Evolutionary conservation across 53 echinoderm and acorn worm species (phyloP).

Genomic region (Paracentrotus lividus): DNA sequence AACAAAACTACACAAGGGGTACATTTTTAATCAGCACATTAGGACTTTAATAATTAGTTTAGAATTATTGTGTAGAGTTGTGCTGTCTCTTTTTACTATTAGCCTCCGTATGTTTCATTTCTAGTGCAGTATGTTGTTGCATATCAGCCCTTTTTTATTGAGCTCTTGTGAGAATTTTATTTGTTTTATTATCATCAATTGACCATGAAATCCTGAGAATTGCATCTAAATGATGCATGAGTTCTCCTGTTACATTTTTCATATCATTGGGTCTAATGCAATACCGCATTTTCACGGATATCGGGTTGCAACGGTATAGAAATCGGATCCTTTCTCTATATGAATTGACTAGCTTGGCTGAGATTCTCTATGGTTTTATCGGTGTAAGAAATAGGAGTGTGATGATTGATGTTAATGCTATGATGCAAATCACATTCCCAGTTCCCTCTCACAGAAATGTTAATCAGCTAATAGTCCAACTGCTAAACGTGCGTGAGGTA

Average conservation of each 20-base stretch:
- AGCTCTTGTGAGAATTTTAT: not conserved
- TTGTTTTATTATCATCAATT: not conserved
- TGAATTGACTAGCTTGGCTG: not conserved
- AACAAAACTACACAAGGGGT: not conserved
- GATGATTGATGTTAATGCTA: conserved; percentile 41
- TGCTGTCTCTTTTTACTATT: not conserved
- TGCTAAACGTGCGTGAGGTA: conserved; percentile 1
- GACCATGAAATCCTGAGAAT: not conserved
- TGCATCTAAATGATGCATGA: not conserved
- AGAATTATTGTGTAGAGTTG: not conserved
- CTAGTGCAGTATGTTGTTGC: not conserved
- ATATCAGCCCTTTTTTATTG: not conserved
- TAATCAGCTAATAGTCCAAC: conserved; percentile 41
- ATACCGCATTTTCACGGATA: conserved; percentile 15
- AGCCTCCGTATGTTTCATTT: not conserved
- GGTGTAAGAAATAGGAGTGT: conserved; percentile 6
- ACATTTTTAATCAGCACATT: not conserved
- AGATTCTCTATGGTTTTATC: not conserved
- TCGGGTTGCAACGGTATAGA: conserved; percentile 30
- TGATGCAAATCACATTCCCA: conserved; percentile 38
- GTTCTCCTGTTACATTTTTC: conserved; percentile 19
- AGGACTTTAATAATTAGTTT: not conserved
- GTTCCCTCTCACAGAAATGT: conserved; percentile 29
- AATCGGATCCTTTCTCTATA: not conserved
- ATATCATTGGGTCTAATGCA: not conserved